Conservation (phyloP, 2,797 vertebrate species). For the Arvicola amphibius region DNA sequence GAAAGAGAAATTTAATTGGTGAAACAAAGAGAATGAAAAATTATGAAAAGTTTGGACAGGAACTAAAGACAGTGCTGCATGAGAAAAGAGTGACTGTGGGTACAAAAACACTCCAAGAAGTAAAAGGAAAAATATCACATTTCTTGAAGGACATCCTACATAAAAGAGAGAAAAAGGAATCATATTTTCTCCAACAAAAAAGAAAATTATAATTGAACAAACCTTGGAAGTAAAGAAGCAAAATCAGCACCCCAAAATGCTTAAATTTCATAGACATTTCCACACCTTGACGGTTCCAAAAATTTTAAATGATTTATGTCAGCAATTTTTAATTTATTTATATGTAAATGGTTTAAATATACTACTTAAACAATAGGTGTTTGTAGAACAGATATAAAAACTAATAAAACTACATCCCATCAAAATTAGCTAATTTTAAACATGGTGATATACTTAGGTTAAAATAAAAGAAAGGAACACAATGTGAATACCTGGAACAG, state of each 20-base stretch:
- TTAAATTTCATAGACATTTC: neutral
- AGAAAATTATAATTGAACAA: neutral
- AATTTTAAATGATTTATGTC: neutral
- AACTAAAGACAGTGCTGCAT: neutral
- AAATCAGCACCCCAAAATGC: neutral
- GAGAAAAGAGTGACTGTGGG: neutral
- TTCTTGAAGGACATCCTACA: neutral
- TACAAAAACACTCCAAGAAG: neutral
- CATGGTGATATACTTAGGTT: neutral
- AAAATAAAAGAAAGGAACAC: neutral
- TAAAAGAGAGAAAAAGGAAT: neutral
- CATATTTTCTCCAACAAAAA: neutral
- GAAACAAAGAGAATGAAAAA: neutral
- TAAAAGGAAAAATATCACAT: neutral
- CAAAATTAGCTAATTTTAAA: neutral
- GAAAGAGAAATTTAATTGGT: neutral
- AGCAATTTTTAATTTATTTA: neutral
- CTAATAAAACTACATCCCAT: neutral
- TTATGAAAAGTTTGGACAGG: neutral
- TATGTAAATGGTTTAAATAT: neutral
- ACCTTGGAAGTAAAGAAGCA: neutral
- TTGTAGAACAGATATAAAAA: neutral
- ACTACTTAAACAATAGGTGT: neutral
- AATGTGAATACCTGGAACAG: neutral
- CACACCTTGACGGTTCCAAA: neutral